A percentile compares a stretch with the other conserved stretches of the same genome.
Conservation (phyloP, 2,797 vertebrate species). For the Anguilla megastoma region DNA sequence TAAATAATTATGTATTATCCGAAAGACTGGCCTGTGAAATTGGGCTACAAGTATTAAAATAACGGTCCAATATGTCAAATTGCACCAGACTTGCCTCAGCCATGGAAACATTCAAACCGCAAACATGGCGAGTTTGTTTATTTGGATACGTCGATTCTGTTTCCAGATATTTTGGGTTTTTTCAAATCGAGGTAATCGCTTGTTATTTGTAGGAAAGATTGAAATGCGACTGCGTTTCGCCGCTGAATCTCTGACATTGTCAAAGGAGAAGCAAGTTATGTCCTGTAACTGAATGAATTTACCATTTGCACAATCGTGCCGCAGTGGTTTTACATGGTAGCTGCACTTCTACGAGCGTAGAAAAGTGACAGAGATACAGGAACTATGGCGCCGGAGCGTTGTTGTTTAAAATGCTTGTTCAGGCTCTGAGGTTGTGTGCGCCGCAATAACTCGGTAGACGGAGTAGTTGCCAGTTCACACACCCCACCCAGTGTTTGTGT, state of each 20-base stretch:
- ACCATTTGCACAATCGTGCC: neutral
- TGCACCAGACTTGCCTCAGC: neutral
- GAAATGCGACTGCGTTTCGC: neutral
- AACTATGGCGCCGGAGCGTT: slow-evolving; percentile 5
- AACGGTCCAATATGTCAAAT: neutral
- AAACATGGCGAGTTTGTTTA: neutral
- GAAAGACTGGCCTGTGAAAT: neutral
- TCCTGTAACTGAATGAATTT: neutral
- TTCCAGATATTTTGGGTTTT: neutral
- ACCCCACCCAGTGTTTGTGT: neutral
- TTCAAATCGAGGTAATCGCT: neutral
- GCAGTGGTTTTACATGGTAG: neutral
- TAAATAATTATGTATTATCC: neutral
- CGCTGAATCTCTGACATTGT: neutral
- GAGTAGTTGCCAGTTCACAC: neutral
- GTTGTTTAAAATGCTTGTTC: neutral
- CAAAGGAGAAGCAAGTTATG: neutral
- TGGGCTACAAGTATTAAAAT: neutral
- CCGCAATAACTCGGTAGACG: neutral
- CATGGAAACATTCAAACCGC: neutral
- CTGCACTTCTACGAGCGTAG: neutral
- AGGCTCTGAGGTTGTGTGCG: slow-evolving; percentile 2
- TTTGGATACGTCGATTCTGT: neutral
- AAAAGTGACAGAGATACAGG: neutral
- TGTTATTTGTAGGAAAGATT: neutral